Evolutionary conservation across 2,888 invertebrate genomes (phyloP), one percentile per base, ranked within the genome.

Genomic region (Erebia palarica): DNA sequence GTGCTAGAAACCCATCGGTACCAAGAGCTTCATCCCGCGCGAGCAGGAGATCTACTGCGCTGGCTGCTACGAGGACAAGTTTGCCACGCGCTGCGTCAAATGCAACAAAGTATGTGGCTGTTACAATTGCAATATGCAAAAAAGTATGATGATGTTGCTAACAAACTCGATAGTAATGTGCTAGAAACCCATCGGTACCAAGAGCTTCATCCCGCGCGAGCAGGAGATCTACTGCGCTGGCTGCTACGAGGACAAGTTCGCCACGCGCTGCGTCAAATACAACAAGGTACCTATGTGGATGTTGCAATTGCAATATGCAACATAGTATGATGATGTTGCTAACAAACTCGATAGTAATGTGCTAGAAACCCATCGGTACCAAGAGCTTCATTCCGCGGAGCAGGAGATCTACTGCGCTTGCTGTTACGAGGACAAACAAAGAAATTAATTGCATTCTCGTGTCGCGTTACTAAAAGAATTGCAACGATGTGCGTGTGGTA

Each of bases 41-140:
- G 99, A 99, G 88, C 98, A 99, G 92, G 99, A 99, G 94, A 99
- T 99, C 91, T 99, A 98, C 94, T 99, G 99, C 94, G 98, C 99
- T 79, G 97, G 97, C 81, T 99, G 99, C 94, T 99, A 99, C 87
- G 99, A 99, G 91, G 99, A 99, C 93, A 99, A 99, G 94, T 99
- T 99, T 91, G 99, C 99, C 76, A 99, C 99, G 74, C 96, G 99
- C 85, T 99, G 99, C 94, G 97, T 98, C 87, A 99, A 99, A 94
- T 99, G 99, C 94, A 97, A 96, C 93, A 99, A 99, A 97, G 99
- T 98, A 73, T n/a, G 18, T 47, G 10, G 57, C 1, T 21, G 57
- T 44, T 44, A 10, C 9, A 44, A 44, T 42, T 42, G 42, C 42
- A 42, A 42, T 21, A 11, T 49, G 14, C 5, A 49, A 49, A 14